Conservation (phyloP, 2,113 vertebrate species). For the Pimephales promelas region DNA sequence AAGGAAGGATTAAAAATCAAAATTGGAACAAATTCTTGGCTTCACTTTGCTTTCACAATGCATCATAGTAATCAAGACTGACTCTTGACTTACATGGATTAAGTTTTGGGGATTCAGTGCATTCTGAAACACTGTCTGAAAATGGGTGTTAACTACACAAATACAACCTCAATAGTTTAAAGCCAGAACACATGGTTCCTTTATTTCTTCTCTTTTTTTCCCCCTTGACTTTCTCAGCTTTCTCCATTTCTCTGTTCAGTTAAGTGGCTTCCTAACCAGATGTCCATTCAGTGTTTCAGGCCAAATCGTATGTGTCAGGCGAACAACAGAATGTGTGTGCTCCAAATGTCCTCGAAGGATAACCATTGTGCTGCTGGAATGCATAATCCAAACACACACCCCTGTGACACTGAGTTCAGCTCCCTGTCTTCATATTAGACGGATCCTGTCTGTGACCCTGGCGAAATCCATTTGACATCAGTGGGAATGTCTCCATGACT, state of each 20-base stretch:
- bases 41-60: neutral
- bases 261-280: conserved; percentile 63
- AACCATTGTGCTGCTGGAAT: conserved; percentile 60
- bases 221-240: conserved; percentile 2
- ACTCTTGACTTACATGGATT: conserved; percentile 21
- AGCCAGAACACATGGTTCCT: conserved; percentile 54
- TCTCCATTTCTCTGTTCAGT: conserved; percentile 56
- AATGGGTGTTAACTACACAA: conserved; percentile 52
- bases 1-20: conserved; percentile 30
- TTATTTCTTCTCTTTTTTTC: neutral
- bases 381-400: conserved; percentile 60
- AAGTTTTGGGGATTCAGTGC: conserved; percentile 28
- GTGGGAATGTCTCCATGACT: conserved; percentile 12
- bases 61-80: conserved; percentile 22
- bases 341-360: conserved; percentile 48
- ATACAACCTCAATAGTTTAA: conserved; percentile 56
- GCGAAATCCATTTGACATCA: neutral
- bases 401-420: conserved; percentile 59
- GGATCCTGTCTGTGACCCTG: conserved; percentile 44
- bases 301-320: conserved; percentile 57
- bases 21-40: conserved; percentile 19
- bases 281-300: conserved; percentile 61
- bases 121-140: conserved; percentile 47
- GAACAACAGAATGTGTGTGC: conserved; percentile 65
- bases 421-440: conserved; percentile 54